Percentiles rank a stretch among this genome's conserved stretches.
These are phyloP conservation scores for Opisthocomus hoazin DNA, from an alignment of 2,113 vertebrate species.

Conservation along the genomic window DNA sequence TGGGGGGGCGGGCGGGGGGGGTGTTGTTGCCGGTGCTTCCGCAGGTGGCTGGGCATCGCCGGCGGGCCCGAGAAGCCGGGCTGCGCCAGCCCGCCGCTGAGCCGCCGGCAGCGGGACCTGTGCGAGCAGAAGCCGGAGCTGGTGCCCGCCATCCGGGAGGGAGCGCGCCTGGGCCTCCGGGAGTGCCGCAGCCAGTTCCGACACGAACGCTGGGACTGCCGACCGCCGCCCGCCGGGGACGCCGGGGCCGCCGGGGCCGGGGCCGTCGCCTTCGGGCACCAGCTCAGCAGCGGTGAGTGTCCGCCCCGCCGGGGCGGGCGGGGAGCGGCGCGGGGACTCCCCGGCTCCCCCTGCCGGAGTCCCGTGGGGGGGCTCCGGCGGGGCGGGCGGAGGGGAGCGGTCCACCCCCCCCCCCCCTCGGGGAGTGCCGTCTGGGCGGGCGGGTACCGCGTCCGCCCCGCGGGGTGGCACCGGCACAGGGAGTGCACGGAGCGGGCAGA, in stretches of 20 bases:
- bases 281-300: conserved; percentile 85
- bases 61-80: conserved; percentile 77
- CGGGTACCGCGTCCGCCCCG: rapidly evolving
- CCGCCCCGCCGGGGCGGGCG: neutral
- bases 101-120: conserved; percentile 81
- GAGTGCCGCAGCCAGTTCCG: conserved; percentile 91
- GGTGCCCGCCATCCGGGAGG: conserved; percentile 84
- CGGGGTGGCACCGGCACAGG: neutral
- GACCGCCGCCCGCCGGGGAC: conserved; percentile 1
- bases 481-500: rapidly evolving
- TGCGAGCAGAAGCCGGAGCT: conserved; percentile 85
- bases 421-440: neutral
- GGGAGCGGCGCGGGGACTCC: neutral
- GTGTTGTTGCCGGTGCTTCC: too few species aligned
- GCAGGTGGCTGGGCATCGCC: conserved; percentile 89
- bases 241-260: conserved; percentile 41
- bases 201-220: conserved; percentile 93
- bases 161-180: conserved; percentile 83
- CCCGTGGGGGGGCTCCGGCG: neutral
- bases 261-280: conserved; percentile 83
- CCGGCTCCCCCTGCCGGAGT: too few species aligned
- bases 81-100: conserved; percentile 79
- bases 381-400: neutral
- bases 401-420: too few species aligned
- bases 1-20: too few species aligned